Evolutionary conservation across 2,888 invertebrate genomes (phyloP), one percentile per base, ranked within the genome.

Genomic region (Coronaproctus castanopsis): DNA sequence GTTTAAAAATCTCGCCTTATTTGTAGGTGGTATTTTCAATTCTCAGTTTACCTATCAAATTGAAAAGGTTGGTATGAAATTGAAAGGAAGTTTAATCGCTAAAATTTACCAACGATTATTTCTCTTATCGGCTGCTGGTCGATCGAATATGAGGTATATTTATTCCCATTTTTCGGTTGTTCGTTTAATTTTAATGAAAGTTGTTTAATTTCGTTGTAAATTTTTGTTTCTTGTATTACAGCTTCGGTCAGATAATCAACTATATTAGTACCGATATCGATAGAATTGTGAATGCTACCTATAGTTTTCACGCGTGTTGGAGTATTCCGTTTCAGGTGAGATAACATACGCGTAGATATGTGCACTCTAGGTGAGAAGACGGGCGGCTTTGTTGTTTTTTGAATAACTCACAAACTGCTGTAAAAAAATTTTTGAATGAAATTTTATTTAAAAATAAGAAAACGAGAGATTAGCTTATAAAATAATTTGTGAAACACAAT

Each of bases 191-290:
- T 36, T 36, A 36, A 36, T 8, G 14, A 36, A 36, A 36, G 5
- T 36, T 5, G 21, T 1, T 52, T 58, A 19, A 48, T 55, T 57
- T 52, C 18, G 20, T 23, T n/a, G 10, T 2, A 3, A 8, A 36
- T 57, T 49, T 3, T 22, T 22, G 20, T 53, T 56, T 21, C 52
- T 56, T 49, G 48, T 21, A 24, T 55, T 78, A 76, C 69, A 78
- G 76, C 18, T 77, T 85, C 51, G 96, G 96, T 0, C 88, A 96
- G 75, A 85, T 97, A 60, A 80, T 95, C 1, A 97, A 97, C 73
- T 87, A 91, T 66, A 92, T 97, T 87, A 95, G 93, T 24, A 92
- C 92, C 0, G 97, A 98, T 71, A 86, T 88, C 0, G 93, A 96
- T 70, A 79, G 96, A 65, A 88, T 97, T 65, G 87, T 93, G 0